phyloP scores from a whole-genome alignment of 2,888 invertebrate genomes.

The Malthinus seriepunctatus region DNA sequence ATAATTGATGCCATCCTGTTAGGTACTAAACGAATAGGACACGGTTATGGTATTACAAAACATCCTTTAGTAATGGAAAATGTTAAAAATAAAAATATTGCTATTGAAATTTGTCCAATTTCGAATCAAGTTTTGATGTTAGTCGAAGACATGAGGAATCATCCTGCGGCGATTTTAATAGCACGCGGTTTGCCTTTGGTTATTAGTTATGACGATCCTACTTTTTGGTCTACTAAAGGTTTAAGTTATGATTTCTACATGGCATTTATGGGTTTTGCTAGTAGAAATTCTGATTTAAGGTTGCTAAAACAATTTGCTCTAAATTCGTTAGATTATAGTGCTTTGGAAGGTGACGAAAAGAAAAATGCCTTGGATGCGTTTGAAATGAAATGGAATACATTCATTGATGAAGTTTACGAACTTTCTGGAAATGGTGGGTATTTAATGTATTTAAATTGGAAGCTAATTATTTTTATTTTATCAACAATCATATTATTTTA shows the following conservation, averaged over 20 bases:
- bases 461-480: too few relatives aligned
- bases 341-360: slow-evolving; percentile 58
- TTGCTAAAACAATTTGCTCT: slow-evolving; percentile 73
- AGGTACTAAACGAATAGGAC: slow-evolving; percentile 75
- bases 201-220: slow-evolving; percentile 77
- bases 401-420: neutral
- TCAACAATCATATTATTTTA: too few relatives aligned
- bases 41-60: slow-evolving; percentile 73
- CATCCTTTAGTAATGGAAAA: slow-evolving; percentile 68
- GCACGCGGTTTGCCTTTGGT: slow-evolving; percentile 72
- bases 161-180: slow-evolving; percentile 68
- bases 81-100: slow-evolving; percentile 65
- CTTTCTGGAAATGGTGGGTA: too few relatives aligned
- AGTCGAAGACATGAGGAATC: slow-evolving; percentile 74
- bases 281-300: slow-evolving; percentile 66
- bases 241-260: slow-evolving; percentile 79
- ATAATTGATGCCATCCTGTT: slow-evolving; percentile 75
- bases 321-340: slow-evolving; percentile 73
- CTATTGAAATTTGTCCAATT: slow-evolving; percentile 76
- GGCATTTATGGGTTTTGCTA: slow-evolving; percentile 75
- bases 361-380: slow-evolving; percentile 57
- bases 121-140: slow-evolving; percentile 74
- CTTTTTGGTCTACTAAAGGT: slow-evolving; percentile 70
- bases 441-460: too few relatives aligned
- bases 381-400: slow-evolving; percentile 59